phyloP scores from a whole-genome alignment of 53 echinoderm and acorn worm genomes.

The Arbacia lixula region DNA sequence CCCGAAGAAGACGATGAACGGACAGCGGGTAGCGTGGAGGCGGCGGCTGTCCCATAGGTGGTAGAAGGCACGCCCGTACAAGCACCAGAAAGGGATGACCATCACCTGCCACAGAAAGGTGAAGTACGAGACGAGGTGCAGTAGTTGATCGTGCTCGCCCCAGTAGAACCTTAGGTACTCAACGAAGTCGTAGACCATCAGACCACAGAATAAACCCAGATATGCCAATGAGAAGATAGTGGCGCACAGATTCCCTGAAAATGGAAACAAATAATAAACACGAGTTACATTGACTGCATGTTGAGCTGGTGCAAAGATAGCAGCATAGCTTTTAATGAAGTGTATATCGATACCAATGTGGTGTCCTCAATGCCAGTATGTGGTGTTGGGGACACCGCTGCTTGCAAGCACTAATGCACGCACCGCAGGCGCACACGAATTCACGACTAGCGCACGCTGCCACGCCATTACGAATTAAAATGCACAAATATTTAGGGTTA shows the following conservation, averaged over 20 bases:
- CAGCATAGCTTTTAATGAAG: too few species aligned
- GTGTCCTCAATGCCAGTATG: too few species aligned
- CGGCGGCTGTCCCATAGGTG: background rate
- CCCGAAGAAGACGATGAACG: background rate
- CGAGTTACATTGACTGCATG: background rate
- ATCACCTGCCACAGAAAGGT: slow-evolving; percentile 71
- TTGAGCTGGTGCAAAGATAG: too few species aligned
- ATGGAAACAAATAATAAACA: background rate
- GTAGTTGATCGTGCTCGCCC: slow-evolving; percentile 45
- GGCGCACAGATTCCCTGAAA: background rate
- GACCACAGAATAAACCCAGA: slow-evolving; percentile 9
- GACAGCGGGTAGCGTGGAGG: background rate
- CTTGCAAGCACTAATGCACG: too few species aligned
- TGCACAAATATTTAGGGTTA: too few species aligned
- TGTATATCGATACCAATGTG: too few species aligned
- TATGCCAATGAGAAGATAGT: slow-evolving; percentile 36
- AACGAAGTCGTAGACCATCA: slow-evolving; percentile 63
- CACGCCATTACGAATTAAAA: too few species aligned
- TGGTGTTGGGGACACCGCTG: too few species aligned
- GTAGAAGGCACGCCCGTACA: slow-evolving; percentile 28
- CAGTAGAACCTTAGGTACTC: slow-evolving; percentile 46
- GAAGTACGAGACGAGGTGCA: slow-evolving; percentile 66
- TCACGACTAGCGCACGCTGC: too few species aligned
- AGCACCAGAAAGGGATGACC: slow-evolving; percentile 53
- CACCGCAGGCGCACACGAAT: too few species aligned